Base-by-base conservation (phyloP, 2,113 vertebrate species). In the Serinus canaria region DNA sequence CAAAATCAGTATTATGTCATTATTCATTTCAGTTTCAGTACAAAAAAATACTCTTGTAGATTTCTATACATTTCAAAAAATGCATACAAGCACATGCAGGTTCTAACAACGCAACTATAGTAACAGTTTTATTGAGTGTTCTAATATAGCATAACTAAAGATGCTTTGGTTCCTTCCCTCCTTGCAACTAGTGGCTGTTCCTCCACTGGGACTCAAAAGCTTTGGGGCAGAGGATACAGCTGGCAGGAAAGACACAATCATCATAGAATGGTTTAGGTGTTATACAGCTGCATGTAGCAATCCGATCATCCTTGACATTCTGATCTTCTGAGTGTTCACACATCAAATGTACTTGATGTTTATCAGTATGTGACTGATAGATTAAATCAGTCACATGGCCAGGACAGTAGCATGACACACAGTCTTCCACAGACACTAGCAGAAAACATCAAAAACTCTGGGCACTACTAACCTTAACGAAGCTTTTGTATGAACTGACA, bases 331-430 rank as follows among this genome's bases (percentile, higher is more conserved):
- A 63, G 33, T 14, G 41, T 22, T 14, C 3, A 2, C 35, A 55
- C 49, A 72, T 39, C 37, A 81, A 68, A 50, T n/a, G 8, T 30
- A 39, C 68, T 16, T 7, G 7, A 47, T 11, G 14, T 39, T 72
- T 63, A 87, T 37, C 35, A 30, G 14, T 33, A 53, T 12, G 27
- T 33, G 53, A 76, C 49, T 77, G 39, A 76, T 6, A 46, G 27
- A 49, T 25, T 30, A 67, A 17, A 67, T 49, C 43, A 67, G 39
- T 27, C 39, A 33, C 0, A 0, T 27, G 14, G 28, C n/a, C 83
- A 84, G 35, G 50, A 46, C 59, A 80, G 53, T 4, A 56, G 21
- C 39, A 35, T 2, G 7, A 69, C 15, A 76, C 23, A 63, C 4
- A 35, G 7, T 31, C 49, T 69, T 53, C 17, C 24, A 6, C 66